These are phyloP conservation scores for Himalopsyche anomala DNA, from an alignment of 2,888 invertebrate genomes.

Conservation along the genomic window DNA sequence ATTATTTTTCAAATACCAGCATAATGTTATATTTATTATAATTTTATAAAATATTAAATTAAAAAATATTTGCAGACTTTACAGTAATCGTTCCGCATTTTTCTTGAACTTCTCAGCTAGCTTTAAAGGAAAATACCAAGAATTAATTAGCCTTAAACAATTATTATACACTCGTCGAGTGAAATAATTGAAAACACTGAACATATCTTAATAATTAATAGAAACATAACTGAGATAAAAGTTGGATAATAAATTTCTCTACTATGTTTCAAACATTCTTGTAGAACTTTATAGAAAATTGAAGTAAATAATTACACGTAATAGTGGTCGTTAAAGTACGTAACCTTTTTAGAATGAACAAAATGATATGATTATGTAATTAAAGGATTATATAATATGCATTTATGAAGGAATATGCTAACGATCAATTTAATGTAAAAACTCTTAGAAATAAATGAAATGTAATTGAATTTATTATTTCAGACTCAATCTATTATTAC, in stretches of 20 bases:
- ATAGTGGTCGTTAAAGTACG: not conserved
- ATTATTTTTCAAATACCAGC: too few relatives aligned
- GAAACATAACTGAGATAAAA: constrained; percentile 34
- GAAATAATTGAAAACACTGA: constrained; percentile 15
- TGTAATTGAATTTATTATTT: too few relatives aligned
- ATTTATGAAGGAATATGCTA: not conserved
- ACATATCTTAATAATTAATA: constrained; percentile 26
- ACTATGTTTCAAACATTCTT: not conserved
- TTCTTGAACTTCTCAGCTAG: not conserved
- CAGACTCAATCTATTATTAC: too few relatives aligned
- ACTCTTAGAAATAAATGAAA: too few relatives aligned
- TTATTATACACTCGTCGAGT: constrained; percentile 32
- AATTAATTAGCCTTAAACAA: not conserved
- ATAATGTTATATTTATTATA: too few relatives aligned
- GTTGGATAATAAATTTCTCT: constrained; percentile 7
- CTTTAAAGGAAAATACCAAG: constrained; percentile 3
- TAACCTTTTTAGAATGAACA: not conserved
- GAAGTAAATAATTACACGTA: constrained; percentile 4
- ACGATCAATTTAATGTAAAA: too few relatives aligned
- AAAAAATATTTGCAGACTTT: too few relatives aligned
- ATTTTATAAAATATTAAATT: too few relatives aligned
- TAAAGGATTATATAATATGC: not conserved
- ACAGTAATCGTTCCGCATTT: not conserved
- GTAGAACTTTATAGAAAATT: not conserved
- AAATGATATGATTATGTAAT: not conserved